Evolutionary conservation across 2,797 vertebrate species (phyloP).

Genomic region (Crax fasciolata): DNA sequence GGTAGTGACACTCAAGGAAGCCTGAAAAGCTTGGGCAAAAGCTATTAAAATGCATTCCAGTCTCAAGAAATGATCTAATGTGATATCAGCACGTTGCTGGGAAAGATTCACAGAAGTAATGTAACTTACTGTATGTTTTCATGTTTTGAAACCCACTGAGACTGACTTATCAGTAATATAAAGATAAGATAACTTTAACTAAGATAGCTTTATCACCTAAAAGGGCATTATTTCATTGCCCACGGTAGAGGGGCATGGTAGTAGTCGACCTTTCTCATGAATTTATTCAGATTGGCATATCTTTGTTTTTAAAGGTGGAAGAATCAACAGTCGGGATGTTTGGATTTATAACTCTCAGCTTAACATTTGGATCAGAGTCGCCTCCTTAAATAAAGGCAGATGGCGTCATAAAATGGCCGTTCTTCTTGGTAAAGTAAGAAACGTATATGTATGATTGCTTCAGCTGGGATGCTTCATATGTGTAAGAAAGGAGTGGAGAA

Average conservation of each 20-base stretch:
- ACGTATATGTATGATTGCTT: constrained; percentile 44
- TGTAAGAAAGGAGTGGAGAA: constrained; percentile 10
- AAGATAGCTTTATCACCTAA: neutral
- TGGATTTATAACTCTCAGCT: constrained; percentile 99
- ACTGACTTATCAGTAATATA: neutral
- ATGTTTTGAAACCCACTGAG: neutral
- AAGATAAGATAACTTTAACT: too few relatives aligned
- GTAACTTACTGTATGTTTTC: neutral
- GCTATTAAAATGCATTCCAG: neutral
- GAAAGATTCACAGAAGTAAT: neutral
- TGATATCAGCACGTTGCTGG: neutral
- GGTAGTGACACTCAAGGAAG: neutral
- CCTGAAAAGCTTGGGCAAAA: neutral
- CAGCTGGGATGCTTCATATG: neutral
- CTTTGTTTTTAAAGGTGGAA: constrained; percentile 88
- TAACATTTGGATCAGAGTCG: constrained; percentile 99
- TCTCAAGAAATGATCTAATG: neutral
- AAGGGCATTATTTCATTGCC: neutral
- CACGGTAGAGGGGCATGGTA: neutral
- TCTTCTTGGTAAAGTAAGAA: constrained; percentile 95
- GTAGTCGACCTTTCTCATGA: neutral
- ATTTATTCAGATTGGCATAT: neutral
- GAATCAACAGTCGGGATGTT: constrained; percentile 97
- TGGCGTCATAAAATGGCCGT: constrained; percentile 99
- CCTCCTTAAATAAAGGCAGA: constrained; percentile 97